Percentiles rank a stretch among this genome's conserved stretches.
Evolutionary conservation across 2,888 invertebrate species (phyloP).

Genomic region (Coleophora deauratella): DNA sequence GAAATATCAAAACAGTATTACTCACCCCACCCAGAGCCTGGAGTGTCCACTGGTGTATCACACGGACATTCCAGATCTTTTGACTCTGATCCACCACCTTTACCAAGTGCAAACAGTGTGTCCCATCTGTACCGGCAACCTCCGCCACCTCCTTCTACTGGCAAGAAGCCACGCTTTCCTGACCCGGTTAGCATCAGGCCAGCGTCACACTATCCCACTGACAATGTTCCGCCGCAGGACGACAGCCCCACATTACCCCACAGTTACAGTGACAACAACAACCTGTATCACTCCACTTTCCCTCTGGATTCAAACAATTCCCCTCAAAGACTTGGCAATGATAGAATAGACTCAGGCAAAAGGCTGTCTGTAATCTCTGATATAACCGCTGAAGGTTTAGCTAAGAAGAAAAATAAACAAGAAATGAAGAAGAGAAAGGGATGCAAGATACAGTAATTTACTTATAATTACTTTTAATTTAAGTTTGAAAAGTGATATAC

Average conservation of each 20-base stretch:
- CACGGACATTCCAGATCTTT: slow-evolving; percentile 42
- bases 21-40: slow-evolving; percentile 38
- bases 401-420: slow-evolving; percentile 59
- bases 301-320: slow-evolving; percentile 41
- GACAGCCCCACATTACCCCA: slow-evolving; percentile 40
- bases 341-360: slow-evolving; percentile 43
- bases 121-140: slow-evolving; percentile 53
- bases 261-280: slow-evolving; percentile 62
- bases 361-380: slow-evolving; percentile 64
- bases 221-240: slow-evolving; percentile 28
- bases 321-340: slow-evolving; percentile 22
- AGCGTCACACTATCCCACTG: slow-evolving; percentile 61
- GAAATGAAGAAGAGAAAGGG: slow-evolving; percentile 60
- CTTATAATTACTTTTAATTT: too few species aligned
- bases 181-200: slow-evolving; percentile 64
- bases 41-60: slow-evolving; percentile 31
- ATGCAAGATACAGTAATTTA: slow-evolving; percentile 57
- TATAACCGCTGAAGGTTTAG: slow-evolving; percentile 58
- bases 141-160: slow-evolving; percentile 50
- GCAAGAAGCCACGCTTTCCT: slow-evolving; percentile 64
- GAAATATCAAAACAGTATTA: slow-evolving; percentile 58
- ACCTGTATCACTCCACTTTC: slow-evolving; percentile 52
- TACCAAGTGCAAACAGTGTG: slow-evolving; percentile 20
- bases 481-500: too few species aligned
- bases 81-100: slow-evolving; percentile 34